A percentile compares a stretch with the other conserved stretches of the same genome.
These are phyloP conservation scores for Cataglyphis altisquamis DNA, from an alignment of 2,888 invertebrate species.

Conservation along the genomic window DNA sequence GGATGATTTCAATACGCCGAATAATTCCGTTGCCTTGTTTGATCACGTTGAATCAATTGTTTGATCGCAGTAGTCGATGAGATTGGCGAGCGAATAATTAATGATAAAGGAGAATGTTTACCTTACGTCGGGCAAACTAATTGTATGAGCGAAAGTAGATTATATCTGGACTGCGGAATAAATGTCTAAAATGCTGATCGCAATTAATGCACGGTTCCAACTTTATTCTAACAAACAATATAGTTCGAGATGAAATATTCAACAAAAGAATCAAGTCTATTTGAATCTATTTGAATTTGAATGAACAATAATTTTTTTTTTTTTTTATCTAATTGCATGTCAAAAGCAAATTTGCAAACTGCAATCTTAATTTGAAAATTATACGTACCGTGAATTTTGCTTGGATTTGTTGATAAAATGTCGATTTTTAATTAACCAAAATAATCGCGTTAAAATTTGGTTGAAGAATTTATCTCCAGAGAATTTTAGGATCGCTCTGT, in stretches of 20 bases:
- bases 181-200: slow-evolving; percentile 2
- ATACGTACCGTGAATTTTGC: not conserved
- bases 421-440: not conserved
- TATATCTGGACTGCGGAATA: slow-evolving; percentile 34
- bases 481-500: not conserved
- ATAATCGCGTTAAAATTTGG: not conserved
- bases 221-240: slow-evolving; percentile 19
- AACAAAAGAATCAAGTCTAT: not conserved
- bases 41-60: slow-evolving; percentile 42
- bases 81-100: slow-evolving; percentile 49
- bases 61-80: slow-evolving; percentile 34
- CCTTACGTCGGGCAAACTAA: slow-evolving; percentile 28
- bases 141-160: slow-evolving; percentile 30
- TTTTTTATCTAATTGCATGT: not conserved
- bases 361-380: not conserved
- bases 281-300: not conserved
- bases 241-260: slow-evolving; percentile 12
- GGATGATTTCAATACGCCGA: not conserved
- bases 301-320: not conserved
- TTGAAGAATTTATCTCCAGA: not conserved
- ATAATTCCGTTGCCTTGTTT: slow-evolving; percentile 33
- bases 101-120: slow-evolving; percentile 54
- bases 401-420: not conserved
- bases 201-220: slow-evolving; percentile 29
- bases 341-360: not conserved